Percentiles rank a stretch among this genome's conserved stretches.
These are phyloP conservation scores for Anas platyrhynchos DNA, from an alignment of 2,113 vertebrate species.

Conservation along the genomic window DNA sequence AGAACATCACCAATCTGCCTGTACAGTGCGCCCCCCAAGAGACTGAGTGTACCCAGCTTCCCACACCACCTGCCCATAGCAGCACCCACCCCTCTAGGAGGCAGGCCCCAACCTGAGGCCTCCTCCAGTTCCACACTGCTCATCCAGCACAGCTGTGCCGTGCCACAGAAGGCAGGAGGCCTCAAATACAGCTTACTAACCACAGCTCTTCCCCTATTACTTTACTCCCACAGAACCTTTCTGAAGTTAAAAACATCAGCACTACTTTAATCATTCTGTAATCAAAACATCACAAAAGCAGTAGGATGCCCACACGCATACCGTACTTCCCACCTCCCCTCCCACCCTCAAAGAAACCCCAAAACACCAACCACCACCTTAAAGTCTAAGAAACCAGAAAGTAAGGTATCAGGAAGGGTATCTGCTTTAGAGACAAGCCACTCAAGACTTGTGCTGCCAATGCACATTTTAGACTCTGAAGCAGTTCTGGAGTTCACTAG, in stretches of 20 bases:
- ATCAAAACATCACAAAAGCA: not conserved
- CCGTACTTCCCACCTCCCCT: too few relatives aligned
- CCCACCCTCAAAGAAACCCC: not conserved
- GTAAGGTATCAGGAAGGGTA: not conserved
- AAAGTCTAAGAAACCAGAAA: not conserved
- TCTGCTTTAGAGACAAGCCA: not conserved
- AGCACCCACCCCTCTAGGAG: not conserved
- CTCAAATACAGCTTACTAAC: not conserved
- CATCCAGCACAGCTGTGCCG: not conserved
- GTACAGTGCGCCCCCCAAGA: rapidly evolving
- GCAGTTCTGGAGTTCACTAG: not conserved
- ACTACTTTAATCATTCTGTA: not conserved
- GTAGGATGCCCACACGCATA: not conserved
- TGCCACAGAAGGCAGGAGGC: not conserved
- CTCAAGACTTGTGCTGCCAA: not conserved
- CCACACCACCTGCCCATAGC: too few relatives aligned
- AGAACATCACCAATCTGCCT: not conserved
- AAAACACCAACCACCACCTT: not conserved
- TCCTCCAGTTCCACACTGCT: not conserved
- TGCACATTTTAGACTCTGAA: not conserved
- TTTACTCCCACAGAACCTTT: not conserved
- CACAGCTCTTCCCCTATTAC: not conserved
- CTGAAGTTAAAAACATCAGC: not conserved
- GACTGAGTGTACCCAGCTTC: not conserved
- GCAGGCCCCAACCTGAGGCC: not conserved